Percentiles rank a stretch among this genome's conserved stretches.
These are phyloP conservation scores for Pangasius krempfi DNA, from an alignment of 2,797 vertebrate species.

Conservation along the genomic window DNA sequence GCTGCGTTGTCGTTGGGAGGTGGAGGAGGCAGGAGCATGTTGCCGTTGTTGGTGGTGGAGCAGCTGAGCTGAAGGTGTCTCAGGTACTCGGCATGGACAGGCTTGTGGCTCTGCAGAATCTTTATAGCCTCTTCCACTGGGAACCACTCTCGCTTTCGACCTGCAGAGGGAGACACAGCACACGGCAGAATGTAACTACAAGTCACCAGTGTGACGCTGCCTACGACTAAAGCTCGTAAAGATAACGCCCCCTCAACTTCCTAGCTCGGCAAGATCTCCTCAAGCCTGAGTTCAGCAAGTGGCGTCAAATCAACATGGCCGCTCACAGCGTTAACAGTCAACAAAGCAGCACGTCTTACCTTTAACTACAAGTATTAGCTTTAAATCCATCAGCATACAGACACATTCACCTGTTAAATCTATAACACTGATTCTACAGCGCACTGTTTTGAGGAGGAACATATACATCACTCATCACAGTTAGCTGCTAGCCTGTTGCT, in stretches of 20 bases:
- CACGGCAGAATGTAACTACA: not conserved
- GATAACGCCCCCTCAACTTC: not conserved
- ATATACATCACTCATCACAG: no score
- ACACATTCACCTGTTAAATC: no score
- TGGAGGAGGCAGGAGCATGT: constrained; percentile 85
- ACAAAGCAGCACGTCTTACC: no score
- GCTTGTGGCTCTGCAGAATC: constrained; percentile 96
- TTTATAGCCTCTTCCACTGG: constrained; percentile 97
- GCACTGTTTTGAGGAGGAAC: no score
- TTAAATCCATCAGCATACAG: no score
- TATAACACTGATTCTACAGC: no score
- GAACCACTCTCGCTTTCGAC: constrained; percentile 98
- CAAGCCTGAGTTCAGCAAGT: not conserved
- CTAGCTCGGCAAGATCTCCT: not conserved
- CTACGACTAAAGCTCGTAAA: not conserved
- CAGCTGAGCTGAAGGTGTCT: constrained; percentile 91
- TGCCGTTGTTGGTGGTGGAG: constrained; percentile 88
- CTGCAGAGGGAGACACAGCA: constrained; percentile 75
- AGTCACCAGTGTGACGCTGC: no score
- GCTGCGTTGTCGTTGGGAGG: constrained; percentile 83
- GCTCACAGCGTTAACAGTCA: no score
- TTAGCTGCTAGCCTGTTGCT: no score
- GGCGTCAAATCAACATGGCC: not conserved
- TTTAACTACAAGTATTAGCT: no score
- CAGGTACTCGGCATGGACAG: constrained; percentile 95